Evolutionary conservation across 2,888 invertebrate species (phyloP).

Genomic region (Axea sp.): DNA sequence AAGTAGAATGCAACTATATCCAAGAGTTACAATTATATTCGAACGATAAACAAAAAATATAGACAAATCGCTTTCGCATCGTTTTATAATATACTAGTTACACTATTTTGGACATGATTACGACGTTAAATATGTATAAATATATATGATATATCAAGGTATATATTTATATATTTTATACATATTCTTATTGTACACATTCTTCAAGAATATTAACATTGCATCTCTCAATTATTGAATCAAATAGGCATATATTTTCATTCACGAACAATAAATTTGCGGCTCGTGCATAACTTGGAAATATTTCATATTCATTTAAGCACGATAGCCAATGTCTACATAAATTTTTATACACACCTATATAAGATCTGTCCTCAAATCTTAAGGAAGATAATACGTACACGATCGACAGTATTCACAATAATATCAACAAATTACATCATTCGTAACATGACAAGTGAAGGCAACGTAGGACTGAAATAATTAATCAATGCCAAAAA

Average conservation of each 20-base stretch:
- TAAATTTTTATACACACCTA: constrained; percentile 66
- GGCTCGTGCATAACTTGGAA: constrained; percentile 50
- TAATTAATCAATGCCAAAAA: constrained; percentile 53
- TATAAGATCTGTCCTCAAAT: constrained; percentile 50
- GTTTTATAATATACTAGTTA: constrained; percentile 44
- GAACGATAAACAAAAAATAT: constrained; percentile 17
- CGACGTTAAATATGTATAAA: constrained; percentile 40
- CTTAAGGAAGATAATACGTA: constrained; percentile 55
- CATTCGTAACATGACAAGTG: constrained; percentile 55
- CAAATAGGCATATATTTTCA: constrained; percentile 48
- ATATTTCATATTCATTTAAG: constrained; percentile 60
- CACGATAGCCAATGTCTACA: constrained; percentile 68
- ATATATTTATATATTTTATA: too few species aligned
- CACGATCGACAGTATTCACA: constrained; percentile 57
- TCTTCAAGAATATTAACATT: constrained; percentile 57
- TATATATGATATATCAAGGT: constrained; percentile 27
- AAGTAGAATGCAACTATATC: constrained; percentile 35
- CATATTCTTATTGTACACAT: constrained; percentile 49
- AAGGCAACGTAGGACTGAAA: constrained; percentile 52
- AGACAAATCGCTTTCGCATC: constrained; percentile 33
- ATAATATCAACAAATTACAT: constrained; percentile 58
- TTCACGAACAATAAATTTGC: constrained; percentile 52
- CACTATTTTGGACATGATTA: constrained; percentile 50
- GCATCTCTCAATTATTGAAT: constrained; percentile 44
- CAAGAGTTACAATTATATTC: constrained; percentile 31